Base-by-base conservation (phyloP, 2,797 vertebrate species). In the Sebastes goodei region DNA sequence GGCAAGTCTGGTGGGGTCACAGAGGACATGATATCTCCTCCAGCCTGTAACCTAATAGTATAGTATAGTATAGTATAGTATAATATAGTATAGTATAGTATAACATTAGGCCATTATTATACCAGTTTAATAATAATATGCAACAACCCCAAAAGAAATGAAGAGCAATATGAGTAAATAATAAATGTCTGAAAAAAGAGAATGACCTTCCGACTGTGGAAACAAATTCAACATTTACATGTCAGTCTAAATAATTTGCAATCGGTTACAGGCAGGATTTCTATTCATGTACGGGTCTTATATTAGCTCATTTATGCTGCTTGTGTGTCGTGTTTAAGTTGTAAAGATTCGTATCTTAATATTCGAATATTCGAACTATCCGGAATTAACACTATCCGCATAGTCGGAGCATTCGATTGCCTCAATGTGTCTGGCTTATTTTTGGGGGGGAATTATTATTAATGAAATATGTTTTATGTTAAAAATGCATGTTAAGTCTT, bases 221-320 rank as follows among this genome's bases (percentile, higher is more conserved):
- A 90, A 89, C 89, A 92, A 91, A 89, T 92, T 17, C 15, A 86
- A 61, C 56, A 89, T 92, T 91, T 91, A 76, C 73, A 86, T 83
- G 72, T 70, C 81, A 88, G 85, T 71, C 66, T 76, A 63, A 81
- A 83, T 63, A 38, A 92, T 89, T 90, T 90, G 81, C 85, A 81
- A 76, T 78, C 49, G 70, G 60, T 84, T 49, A 32, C 60, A 35
- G 55, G 60, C 7, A 71, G 32, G 38, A 33, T 80, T 73, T 56
- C 7, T 76, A 14, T 64, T 12, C 27, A 9, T 52, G 4, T 7
- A 38, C 2, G 35, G 35, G 35, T 38, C 35, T 38, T 38, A 38
- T 2, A 38, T 38, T 38, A 38, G 35, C 35, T 38, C 35, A 38
- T 38, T 38, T 38, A 38, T 38, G 35, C 23, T 56, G 25, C 12